A percentile compares a stretch with the other conserved stretches of the same genome.
phyloP scores from a whole-genome alignment of 2,797 vertebrate genomes.

The Eulemur rubriventer region DNA sequence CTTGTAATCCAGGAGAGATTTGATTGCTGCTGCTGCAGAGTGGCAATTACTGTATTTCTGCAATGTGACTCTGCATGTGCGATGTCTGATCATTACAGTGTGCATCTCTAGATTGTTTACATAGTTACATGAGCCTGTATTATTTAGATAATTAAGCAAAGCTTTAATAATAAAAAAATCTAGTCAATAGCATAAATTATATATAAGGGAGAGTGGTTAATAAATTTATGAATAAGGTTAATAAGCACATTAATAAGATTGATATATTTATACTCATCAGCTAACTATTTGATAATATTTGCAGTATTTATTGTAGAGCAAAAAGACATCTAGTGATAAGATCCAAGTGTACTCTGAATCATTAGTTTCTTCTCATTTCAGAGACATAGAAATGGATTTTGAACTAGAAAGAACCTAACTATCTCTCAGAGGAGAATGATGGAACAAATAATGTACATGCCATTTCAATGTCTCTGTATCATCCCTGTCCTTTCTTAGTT shows the following conservation, averaged over 20 bases:
- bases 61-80: not conserved
- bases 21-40: not conserved
- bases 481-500: not conserved
- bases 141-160: not conserved
- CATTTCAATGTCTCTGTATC: not conserved
- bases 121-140: not conserved
- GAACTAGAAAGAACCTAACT: not conserved
- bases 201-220: not conserved
- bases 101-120: not conserved
- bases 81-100: accelerated
- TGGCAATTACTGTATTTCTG: not conserved
- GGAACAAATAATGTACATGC: not conserved
- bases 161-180: not conserved
- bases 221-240: constrained; percentile 5
- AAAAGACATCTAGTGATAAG: not conserved
- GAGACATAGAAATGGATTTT: not conserved
- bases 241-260: not conserved
- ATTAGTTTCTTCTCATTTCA: constrained; percentile 18
- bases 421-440: not conserved
- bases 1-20: not conserved
- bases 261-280: not conserved
- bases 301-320: not conserved
- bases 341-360: not conserved
- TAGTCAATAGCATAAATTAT: not conserved
- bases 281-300: not conserved